A percentile compares a stretch with the other conserved stretches of the same genome.
phyloP scores from a whole-genome alignment of 2,797 vertebrate genomes.

The Micromesistius poutassou region DNA sequence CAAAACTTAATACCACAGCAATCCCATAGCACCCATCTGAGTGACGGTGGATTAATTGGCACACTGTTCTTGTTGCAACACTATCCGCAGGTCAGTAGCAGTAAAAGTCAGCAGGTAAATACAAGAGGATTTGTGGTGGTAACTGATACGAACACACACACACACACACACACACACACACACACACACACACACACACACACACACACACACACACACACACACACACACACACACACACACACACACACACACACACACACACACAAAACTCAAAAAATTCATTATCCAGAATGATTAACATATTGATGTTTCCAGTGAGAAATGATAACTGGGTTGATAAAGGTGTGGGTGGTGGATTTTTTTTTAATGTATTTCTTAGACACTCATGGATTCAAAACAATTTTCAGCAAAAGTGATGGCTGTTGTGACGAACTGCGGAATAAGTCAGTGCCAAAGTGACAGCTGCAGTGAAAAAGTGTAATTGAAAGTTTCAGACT shows the following conservation, averaged over 20 bases:
- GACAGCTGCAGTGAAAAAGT: background rate
- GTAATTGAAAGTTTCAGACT: background rate
- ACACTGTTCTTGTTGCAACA: background rate
- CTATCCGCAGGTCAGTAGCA: background rate
- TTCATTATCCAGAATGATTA: background rate
- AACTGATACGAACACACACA: background rate
- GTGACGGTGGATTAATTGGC: background rate
- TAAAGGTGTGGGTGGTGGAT: background rate
- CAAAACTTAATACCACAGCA: background rate
- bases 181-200: background rate
- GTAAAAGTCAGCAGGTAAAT: background rate
- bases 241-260: background rate
- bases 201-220: background rate
- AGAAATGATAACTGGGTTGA: background rate
- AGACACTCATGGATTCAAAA: background rate
- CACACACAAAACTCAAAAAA: slow-evolving; percentile 3
- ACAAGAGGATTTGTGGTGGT: background rate
- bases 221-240: slow-evolving; percentile 8
- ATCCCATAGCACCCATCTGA: background rate
- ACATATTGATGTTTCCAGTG: background rate
- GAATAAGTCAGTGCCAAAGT: background rate
- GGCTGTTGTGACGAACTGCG: background rate
- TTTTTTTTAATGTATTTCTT: background rate
- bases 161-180: slow-evolving; percentile 5
- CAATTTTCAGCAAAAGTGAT: background rate